Evolutionary conservation across 2,888 invertebrate species (phyloP).

Genomic region (Brenthis daphne): DNA sequence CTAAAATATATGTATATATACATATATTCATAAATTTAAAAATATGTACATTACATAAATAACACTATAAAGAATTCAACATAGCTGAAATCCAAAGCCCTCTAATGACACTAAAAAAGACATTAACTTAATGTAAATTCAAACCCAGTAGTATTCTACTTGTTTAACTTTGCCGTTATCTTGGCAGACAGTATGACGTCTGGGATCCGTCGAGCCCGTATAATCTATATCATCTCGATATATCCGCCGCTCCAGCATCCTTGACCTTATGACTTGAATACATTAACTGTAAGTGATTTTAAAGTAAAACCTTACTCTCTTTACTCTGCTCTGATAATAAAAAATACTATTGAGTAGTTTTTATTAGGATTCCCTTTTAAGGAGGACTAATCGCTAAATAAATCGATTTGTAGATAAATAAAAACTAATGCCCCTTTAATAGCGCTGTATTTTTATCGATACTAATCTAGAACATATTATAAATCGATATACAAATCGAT

Average conservation of each 20-base stretch:
- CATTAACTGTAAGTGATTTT: not conserved
- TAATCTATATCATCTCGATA: conserved; percentile 26
- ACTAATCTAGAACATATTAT: no score
- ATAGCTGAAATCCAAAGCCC: not conserved
- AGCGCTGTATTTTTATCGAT: no score
- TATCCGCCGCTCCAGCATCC: conserved; percentile 23
- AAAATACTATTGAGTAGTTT: not conserved
- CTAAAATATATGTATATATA: no score
- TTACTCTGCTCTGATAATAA: not conserved
- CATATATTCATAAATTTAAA: no score
- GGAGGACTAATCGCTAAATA: no score
- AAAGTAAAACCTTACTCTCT: not conserved
- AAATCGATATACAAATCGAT: no score
- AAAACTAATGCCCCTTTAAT: no score
- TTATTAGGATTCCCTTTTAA: no score
- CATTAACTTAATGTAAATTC: not conserved
- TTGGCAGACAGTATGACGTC: conserved; percentile 38
- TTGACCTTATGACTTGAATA: conserved; percentile 31
- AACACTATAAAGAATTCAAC: no score
- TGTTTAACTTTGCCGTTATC: conserved; percentile 26
- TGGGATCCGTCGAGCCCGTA: conserved; percentile 25
- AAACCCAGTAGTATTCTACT: conserved; percentile 2
- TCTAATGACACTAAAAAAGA: not conserved
- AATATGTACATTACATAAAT: no score
- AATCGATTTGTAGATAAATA: no score